A percentile compares a stretch with the other conserved stretches of the same genome.
These are phyloP conservation scores for Microcebus jonahi DNA, from an alignment of 2,113 vertebrate genomes.

Conservation along the genomic window DNA sequence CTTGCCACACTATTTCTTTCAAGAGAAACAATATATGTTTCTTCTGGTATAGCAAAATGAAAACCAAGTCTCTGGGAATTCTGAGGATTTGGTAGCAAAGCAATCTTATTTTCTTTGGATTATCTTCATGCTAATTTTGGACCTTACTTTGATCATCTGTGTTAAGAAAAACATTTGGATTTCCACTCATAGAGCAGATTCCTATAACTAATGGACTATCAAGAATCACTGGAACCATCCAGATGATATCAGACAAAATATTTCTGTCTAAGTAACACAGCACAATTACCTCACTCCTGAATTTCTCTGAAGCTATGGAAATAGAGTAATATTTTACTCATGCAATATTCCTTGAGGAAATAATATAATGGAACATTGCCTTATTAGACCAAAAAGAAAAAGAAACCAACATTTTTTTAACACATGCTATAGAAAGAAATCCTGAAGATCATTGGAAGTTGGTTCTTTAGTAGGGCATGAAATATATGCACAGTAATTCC, in stretches of 20 bases:
- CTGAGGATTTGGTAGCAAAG: background rate
- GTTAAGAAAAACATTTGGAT: background rate
- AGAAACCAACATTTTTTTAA: background rate
- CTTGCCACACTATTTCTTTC: background rate
- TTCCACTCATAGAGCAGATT: background rate
- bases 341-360: background rate
- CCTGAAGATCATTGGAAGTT: background rate
- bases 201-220: background rate
- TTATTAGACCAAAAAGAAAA: background rate
- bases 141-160: background rate
- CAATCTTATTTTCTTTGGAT: background rate
- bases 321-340: background rate
- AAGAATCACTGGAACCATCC: background rate
- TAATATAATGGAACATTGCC: background rate
- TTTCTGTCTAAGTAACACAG: background rate
- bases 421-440: background rate
- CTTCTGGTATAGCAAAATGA: background rate
- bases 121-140: background rate
- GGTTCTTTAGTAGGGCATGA: background rate
- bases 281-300: background rate
- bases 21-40: background rate
- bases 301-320: conserved; percentile 23
- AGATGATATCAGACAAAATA: background rate
- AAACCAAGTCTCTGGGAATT: background rate
- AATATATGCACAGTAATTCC: too few species aligned